Evolutionary conservation across 2,888 invertebrate species (phyloP).

Genomic region (Diarsia brunnea): DNA sequence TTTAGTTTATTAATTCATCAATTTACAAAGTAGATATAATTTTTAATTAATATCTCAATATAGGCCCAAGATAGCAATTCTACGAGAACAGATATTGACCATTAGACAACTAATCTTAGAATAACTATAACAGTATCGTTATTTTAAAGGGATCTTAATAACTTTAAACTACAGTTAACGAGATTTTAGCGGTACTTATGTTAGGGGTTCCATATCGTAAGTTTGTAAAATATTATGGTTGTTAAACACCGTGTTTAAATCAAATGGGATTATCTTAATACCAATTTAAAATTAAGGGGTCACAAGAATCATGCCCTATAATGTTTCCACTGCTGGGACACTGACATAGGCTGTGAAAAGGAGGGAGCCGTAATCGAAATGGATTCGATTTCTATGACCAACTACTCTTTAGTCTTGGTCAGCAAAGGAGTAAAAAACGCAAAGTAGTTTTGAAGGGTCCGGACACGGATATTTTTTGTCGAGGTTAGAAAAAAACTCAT

Average conservation of each 20-base stretch:
- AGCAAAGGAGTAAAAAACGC: too few relatives aligned
- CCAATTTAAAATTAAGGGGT: constrained; percentile 14
- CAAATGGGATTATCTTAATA: constrained; percentile 19
- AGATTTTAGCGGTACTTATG: constrained; percentile 36
- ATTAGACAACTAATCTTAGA: constrained; percentile 30
- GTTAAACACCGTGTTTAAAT: constrained; percentile 11
- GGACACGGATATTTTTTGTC: too few relatives aligned
- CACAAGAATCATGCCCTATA: neutral
- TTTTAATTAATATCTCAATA: neutral
- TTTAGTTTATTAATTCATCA: neutral
- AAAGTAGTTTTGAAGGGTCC: too few relatives aligned
- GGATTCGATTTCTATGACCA: neutral
- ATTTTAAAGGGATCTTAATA: constrained; percentile 55
- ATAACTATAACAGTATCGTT: constrained; percentile 46
- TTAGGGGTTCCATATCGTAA: constrained; percentile 29
- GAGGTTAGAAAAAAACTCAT: too few relatives aligned
- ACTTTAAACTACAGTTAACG: constrained; percentile 41
- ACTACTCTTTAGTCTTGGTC: neutral
- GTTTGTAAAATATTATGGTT: constrained; percentile 47
- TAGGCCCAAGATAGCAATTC: neutral
- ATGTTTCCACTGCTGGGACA: neutral
- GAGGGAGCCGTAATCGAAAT: neutral
- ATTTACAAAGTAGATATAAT: neutral
- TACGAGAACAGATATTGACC: constrained; percentile 2
- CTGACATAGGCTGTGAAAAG: neutral